These are phyloP conservation scores for Austrolebias charrua DNA, from an alignment of 2,797 vertebrate species.

Conservation along the genomic window DNA sequence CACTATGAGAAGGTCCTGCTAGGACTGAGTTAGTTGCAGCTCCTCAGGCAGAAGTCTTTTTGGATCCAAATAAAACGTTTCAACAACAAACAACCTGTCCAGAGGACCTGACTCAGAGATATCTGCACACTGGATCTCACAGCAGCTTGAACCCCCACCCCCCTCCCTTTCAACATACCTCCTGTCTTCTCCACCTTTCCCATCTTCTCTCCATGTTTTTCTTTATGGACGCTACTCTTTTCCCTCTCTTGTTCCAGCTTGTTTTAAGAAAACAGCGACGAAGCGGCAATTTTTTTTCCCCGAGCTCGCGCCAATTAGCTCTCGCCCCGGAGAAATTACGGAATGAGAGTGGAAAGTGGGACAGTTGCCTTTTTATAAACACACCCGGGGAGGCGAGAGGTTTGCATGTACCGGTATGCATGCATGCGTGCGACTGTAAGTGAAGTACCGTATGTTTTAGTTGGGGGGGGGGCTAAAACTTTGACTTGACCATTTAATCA, in stretches of 20 bases:
- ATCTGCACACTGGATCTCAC: slow-evolving; percentile 44
- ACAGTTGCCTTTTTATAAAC: slow-evolving; percentile 72
- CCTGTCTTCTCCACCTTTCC: slow-evolving; percentile 54
- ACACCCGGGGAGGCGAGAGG: slow-evolving; percentile 35
- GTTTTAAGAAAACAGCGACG: slow-evolving; percentile 29
- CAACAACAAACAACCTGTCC: too few species aligned
- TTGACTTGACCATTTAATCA: slow-evolving; percentile 30
- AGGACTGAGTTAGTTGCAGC: too few species aligned
- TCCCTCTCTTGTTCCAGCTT: slow-evolving; percentile 57
- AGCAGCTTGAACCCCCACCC: not conserved
- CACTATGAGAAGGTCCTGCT: too few species aligned
- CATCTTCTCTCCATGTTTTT: slow-evolving; percentile 59
- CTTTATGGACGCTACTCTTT: slow-evolving; percentile 40
- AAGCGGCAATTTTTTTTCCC: slow-evolving; percentile 37
- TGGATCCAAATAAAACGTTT: too few species aligned
- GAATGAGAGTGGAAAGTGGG: slow-evolving; percentile 53
- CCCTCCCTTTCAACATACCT: slow-evolving; percentile 51
- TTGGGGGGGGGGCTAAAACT: slow-evolving; percentile 12
- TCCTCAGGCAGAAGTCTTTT: too few species aligned
- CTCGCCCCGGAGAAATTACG: slow-evolving; percentile 62
- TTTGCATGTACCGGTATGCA: slow-evolving; percentile 29
- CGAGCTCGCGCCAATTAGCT: slow-evolving; percentile 67
- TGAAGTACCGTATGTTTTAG: not conserved
- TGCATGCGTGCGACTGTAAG: slow-evolving; percentile 13
- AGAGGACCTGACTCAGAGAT: not conserved